Evolutionary conservation across 2,888 invertebrate genomes (phyloP), one percentile per base, ranked within the genome.

Genomic region (Maniola hyperantus): DNA sequence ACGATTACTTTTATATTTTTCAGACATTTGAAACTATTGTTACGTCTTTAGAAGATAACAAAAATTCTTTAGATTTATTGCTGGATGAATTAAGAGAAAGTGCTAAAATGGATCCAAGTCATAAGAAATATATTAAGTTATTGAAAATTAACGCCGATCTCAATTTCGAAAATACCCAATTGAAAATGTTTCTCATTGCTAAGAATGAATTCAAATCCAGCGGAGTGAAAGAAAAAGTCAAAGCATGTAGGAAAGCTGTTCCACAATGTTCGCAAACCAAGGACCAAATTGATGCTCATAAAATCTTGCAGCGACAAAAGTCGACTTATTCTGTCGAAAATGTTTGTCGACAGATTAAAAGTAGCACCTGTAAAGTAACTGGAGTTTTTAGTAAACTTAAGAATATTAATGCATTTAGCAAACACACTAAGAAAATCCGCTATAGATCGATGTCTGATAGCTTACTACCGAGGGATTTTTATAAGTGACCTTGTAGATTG

Each of bases 81-180:
- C 55, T 83, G 20, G 69, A 70, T 63, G 75, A 76, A 60, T 66
- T 83, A 69, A 53, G 79, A 15, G 75, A 75, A 69, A 73, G 72
- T 62, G 71, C 77, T 15, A 72, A 74, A 48, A 69, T 76, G n/a
- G 67, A 78, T 46, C 75, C 74, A 42, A 73, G 73, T 20, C 73
- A 72, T 59, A 80, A 78, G 74, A 78, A 77, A 59, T 79, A 78
- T 72, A 70, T 83, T 46, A 79, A 76, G 61, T 72, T 81, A 6
- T 74, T 82, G 48, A 77, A 79, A 75, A 72, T 76, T 6, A 81
- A 83, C 65, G 77, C 79, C 11, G 74, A 72, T 36, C 71, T 82
- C n/a, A 77, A 82, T 66, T 82, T 77, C 46, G 82, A 82, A 75
- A 82, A 82, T 64, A 78, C 77, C 15, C 80, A 80, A 73, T 68